Evolutionary conservation across 1,140 invertebrate species (phyloP).

Genomic region (Holotrichia oblita): DNA sequence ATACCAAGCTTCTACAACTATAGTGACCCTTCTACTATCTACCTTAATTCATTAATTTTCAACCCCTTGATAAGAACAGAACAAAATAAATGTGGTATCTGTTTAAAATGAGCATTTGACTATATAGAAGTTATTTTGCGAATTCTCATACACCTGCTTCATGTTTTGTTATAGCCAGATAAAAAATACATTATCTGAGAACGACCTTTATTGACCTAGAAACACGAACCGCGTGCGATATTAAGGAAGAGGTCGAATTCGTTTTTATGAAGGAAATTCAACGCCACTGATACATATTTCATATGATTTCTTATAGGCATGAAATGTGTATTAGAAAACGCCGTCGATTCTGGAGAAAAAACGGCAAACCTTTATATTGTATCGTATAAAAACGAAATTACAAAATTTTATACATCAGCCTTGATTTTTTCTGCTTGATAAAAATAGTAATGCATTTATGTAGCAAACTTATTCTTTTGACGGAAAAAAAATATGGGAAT

Average conservation of each 20-base stretch:
- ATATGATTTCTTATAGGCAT: constrained; percentile 1
- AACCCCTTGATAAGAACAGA: neutral
- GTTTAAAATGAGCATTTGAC: neutral
- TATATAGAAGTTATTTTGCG: neutral
- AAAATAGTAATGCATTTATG: neutral
- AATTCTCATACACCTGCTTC: neutral
- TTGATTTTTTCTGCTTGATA: neutral
- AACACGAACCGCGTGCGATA: neutral
- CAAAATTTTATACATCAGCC: constrained; percentile 9
- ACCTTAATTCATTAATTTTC: neutral
- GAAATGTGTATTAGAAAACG: constrained; percentile 8
- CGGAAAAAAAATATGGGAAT: neutral
- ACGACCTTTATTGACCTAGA: constrained; percentile 6
- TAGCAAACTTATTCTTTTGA: neutral
- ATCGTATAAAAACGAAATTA: constrained; percentile 21
- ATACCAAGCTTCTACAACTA: neutral
- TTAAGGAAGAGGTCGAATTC: constrained; percentile 1
- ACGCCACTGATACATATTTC: neutral
- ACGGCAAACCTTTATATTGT: constrained; percentile 16
- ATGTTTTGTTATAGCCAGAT: constrained; percentile 8
- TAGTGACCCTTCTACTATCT: neutral
- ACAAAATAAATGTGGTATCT: neutral
- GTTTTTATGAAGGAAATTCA: neutral
- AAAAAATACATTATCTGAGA: neutral
- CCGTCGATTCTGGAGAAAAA: neutral